Conservation (phyloP, 2,888 invertebrate genomes). For the Linnaemya tessellans region DNA sequence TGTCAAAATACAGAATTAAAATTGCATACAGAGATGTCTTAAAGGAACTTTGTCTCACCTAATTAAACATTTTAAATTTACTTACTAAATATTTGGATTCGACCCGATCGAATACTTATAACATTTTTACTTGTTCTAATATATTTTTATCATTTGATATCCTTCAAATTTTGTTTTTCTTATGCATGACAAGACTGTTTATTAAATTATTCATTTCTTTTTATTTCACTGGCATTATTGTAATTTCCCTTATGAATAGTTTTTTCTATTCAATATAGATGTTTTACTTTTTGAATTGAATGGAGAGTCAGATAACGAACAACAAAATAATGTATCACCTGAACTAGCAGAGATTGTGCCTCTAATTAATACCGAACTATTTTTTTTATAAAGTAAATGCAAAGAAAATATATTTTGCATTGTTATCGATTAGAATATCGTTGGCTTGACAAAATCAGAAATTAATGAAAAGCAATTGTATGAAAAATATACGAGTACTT, state of each 20-base stretch:
- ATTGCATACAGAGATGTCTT: no score
- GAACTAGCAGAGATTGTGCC: not conserved
- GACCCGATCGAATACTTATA: no score
- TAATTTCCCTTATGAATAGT: constrained; percentile 51
- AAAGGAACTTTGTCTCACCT: no score
- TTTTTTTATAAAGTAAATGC: not conserved
- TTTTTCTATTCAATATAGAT: constrained; percentile 21
- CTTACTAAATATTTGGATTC: no score
- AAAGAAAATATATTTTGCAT: not conserved
- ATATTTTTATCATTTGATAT: constrained; percentile 8
- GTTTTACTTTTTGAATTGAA: not conserved
- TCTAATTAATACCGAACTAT: not conserved
- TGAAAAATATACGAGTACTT: no score
- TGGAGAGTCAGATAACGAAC: not conserved
- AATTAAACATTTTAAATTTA: no score
- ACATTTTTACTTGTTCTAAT: not conserved
- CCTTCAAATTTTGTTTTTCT: constrained; percentile 13
- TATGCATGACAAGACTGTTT: constrained; percentile 6
- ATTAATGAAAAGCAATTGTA: no score
- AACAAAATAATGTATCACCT: not conserved
- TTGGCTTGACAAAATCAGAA: no score
- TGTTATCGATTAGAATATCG: not conserved
- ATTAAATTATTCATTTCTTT: constrained; percentile 38
- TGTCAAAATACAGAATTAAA: no score
- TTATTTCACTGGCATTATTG: constrained; percentile 12